Percentiles rank a stretch among this genome's conserved stretches.
Conservation (phyloP, 2,113 vertebrate genomes). For the Rhea pennata region DNA sequence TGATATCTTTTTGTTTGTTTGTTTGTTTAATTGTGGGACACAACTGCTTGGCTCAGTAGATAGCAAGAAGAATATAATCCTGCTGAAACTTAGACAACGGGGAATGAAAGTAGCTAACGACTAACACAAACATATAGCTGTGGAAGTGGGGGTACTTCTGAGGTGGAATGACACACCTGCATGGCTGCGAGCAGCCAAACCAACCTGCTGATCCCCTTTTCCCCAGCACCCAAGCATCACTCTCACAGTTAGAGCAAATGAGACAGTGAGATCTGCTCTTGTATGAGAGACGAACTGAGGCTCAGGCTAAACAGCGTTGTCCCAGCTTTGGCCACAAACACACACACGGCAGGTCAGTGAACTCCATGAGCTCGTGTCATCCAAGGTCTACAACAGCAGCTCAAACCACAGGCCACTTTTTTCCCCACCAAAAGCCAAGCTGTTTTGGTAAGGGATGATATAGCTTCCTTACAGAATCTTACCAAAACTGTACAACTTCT, state of each 20-base stretch:
- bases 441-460: neutral
- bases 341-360: neutral
- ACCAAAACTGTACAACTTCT: neutral
- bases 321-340: neutral
- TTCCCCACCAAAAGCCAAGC: neutral
- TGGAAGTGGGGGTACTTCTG: neutral
- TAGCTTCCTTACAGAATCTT: neutral
- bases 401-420: neutral
- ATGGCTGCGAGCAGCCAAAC: neutral
- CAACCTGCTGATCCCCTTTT: neutral
- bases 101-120: neutral
- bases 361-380: rapidly evolving
- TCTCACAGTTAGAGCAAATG: neutral
- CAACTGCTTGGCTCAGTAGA: neutral
- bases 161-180: neutral
- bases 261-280: neutral
- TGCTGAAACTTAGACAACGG: neutral
- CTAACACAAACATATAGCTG: neutral
- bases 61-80: neutral
- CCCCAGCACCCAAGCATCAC: neutral
- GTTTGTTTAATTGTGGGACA: neutral
- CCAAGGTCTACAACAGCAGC: neutral
- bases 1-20: neutral
- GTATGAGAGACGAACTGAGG: neutral
- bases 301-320: neutral